These are phyloP conservation scores for Pipa parva DNA, from an alignment of 2,113 vertebrate species.

Conservation along the genomic window DNA sequence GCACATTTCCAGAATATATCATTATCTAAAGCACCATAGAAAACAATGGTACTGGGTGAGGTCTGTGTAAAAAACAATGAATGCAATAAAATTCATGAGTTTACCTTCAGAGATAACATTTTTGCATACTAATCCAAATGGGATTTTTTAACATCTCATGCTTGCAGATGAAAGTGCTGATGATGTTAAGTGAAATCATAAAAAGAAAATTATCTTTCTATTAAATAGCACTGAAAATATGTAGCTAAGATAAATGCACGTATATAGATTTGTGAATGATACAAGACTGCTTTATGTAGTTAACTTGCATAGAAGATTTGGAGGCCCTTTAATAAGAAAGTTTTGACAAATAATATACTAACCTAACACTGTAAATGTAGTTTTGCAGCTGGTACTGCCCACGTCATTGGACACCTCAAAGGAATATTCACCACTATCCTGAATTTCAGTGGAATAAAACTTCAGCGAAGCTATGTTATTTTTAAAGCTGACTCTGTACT, in stretches of 20 bases:
- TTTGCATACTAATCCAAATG: too few relatives aligned
- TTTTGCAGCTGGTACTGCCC: constrained; percentile 85
- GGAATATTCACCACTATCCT: constrained; percentile 85
- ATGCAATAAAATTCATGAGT: too few relatives aligned
- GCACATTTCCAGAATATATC: too few relatives aligned
- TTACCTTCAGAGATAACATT: too few relatives aligned
- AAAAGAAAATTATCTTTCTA: too few relatives aligned
- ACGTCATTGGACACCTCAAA: constrained; percentile 93
- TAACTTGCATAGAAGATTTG: background rate
- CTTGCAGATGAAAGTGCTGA: too few relatives aligned
- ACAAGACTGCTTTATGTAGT: background rate
- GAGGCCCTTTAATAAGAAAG: constrained; percentile 19
- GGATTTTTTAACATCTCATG: too few relatives aligned
- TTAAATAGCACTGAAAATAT: constrained; percentile 1
- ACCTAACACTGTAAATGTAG: constrained; percentile 88
- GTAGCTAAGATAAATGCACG: too few relatives aligned
- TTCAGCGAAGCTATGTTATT: constrained; percentile 85
- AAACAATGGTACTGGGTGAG: too few relatives aligned
- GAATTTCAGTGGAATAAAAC: constrained; percentile 82
- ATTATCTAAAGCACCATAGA: too few relatives aligned
- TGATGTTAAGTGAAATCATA: too few relatives aligned
- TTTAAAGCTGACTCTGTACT: constrained; percentile 89
- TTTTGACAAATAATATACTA: constrained; percentile 54
- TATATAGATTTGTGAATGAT: background rate
- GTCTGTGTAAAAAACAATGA: too few relatives aligned